Base-by-base conservation (phyloP, 2,888 invertebrate genomes). In the Tinea trinotella region DNA sequence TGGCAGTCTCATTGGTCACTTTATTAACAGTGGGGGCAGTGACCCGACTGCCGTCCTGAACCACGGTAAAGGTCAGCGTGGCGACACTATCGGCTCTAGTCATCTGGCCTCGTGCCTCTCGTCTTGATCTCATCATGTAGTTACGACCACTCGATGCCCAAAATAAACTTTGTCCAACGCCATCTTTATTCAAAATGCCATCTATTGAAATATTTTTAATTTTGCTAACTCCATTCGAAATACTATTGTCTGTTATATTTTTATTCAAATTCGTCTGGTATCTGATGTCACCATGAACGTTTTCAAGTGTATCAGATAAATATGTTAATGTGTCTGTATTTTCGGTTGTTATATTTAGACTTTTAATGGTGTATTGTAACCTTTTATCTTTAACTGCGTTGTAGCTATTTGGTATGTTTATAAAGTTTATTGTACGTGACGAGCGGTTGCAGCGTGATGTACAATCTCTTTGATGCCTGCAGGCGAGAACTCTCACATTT, bases 391-490 rank as follows among this genome's bases (percentile, higher is more conserved):
- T 40, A 2, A 40, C 6, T 46, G 4, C 19, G n/a, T 46, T 46
- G 9, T 46, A 46, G 46, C 3, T 46, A 2, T 46, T 5, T 10
- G 46, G 12, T 46, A 7, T 30, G 30, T 30, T 30, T 30, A 30
- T 30, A 30, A 30, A 30, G 30, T 30, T 30, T 30, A 30, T 30
- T 40, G 40, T 40, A 15, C 17, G 49, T 35, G 44, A 48, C 12
- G 50, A 48, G 13, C 53, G 48, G 2, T 34, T 13, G 88, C 62
- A 61, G 62, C 70, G 70, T 62, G 76, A 65, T 55, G 70, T 65
- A 60, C 90, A 90, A 60, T 90, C 90, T 1, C 69, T 70, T 1
- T 76, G 67, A 55, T 88, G 85, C 40, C 89, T 57, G 58, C 90
- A 90, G 0, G 86, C 90, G 0, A 81, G 73, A 57, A 89, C 77